Percentiles rank a stretch among this genome's conserved stretches.
Evolutionary conservation across 2,888 invertebrate genomes (phyloP).

Genomic region (Limnephilus marmoratus): DNA sequence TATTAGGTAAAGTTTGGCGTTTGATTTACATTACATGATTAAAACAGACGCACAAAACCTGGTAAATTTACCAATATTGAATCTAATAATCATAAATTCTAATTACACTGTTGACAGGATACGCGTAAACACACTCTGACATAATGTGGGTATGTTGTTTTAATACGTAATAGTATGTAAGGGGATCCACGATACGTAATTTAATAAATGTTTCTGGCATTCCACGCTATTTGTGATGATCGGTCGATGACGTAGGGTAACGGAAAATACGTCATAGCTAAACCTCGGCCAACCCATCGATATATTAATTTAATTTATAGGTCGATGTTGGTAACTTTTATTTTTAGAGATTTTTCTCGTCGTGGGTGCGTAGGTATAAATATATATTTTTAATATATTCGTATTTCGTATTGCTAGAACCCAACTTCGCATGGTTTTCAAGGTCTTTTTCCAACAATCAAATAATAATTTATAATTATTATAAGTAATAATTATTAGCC

Average conservation of each 20-base stretch:
- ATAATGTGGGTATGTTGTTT: background rate
- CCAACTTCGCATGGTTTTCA: background rate
- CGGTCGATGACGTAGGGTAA: background rate
- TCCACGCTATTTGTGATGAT: too few relatives aligned
- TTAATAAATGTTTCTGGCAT: background rate
- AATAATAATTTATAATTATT: too few relatives aligned
- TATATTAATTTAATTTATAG: background rate
- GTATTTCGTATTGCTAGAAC: background rate
- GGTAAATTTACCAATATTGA: background rate
- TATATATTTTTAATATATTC: too few relatives aligned
- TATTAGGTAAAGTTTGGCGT: too few relatives aligned
- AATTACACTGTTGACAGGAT: background rate
- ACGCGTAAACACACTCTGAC: background rate
- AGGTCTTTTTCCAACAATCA: too few relatives aligned
- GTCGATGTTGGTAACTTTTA: background rate
- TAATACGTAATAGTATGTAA: background rate
- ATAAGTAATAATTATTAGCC: too few relatives aligned
- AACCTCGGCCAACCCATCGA: too few relatives aligned
- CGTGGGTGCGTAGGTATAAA: background rate
- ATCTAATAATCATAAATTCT: background rate
- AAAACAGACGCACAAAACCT: background rate
- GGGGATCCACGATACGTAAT: background rate
- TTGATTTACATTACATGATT: too few relatives aligned
- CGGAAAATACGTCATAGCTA: background rate
- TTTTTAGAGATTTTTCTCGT: background rate